A percentile compares a stretch with the other conserved stretches of the same genome.
Conservation (phyloP, 2,888 invertebrate genomes). For the Drosophila hamatofila region DNA sequence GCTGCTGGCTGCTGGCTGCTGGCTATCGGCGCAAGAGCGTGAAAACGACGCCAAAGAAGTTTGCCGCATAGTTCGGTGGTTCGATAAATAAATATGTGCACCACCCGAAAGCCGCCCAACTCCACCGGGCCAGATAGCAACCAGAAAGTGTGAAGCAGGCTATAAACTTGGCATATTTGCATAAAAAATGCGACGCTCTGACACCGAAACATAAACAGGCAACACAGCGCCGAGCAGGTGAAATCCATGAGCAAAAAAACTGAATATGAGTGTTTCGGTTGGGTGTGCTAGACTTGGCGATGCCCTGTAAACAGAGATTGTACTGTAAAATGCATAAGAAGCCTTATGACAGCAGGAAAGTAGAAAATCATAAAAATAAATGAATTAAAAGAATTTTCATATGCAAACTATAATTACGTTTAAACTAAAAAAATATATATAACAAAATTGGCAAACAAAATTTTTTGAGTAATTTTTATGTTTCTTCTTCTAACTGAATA, state of each 20-base stretch:
- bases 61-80: constrained; percentile 66
- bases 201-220: constrained; percentile 75
- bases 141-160: constrained; percentile 24
- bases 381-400: no score
- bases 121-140: constrained; percentile 20
- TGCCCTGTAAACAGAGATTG: background rate
- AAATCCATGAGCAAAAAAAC: constrained; percentile 7
- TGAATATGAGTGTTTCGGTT: background rate
- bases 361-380: no score
- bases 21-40: constrained; percentile 32
- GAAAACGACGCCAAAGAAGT: constrained; percentile 73
- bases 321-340: background rate
- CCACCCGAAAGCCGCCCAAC: background rate
- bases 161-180: constrained; percentile 78
- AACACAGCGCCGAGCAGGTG: constrained; percentile 27
- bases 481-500: no score
- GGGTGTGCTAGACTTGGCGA: background rate
- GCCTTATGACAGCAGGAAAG: no score
- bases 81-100: constrained; percentile 73
- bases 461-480: no score
- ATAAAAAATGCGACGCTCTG: constrained; percentile 70
- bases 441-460: no score
- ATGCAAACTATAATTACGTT: no score
- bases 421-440: no score
- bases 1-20: constrained; percentile 16